Evolutionary conservation across 2,797 vertebrate species (phyloP).

Genomic region (Luscinia luscinia): DNA sequence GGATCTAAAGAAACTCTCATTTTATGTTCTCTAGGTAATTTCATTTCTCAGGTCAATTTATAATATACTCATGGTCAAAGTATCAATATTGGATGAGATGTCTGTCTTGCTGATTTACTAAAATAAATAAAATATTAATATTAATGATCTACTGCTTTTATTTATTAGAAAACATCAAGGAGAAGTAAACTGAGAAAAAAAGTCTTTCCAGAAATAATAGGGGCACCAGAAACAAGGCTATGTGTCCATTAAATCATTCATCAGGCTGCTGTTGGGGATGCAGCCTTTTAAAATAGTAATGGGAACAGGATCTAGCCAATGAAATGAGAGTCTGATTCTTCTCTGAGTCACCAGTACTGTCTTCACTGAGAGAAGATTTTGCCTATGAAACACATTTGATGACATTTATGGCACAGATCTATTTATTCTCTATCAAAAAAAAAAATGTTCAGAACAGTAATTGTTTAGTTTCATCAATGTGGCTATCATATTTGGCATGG

Average conservation of each 20-base stretch:
- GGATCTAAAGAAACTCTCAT: background rate
- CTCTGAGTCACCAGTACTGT: background rate
- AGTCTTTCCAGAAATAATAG: background rate
- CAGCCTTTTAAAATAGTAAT: conserved; percentile 1
- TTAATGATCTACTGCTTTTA: background rate
- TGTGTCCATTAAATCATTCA: background rate
- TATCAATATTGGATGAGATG: background rate
- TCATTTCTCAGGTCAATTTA: background rate
- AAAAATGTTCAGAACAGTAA: background rate
- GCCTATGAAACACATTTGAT: background rate
- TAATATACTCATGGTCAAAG: background rate
- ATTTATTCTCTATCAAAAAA: background rate
- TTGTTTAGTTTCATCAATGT: background rate
- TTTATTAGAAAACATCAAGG: background rate
- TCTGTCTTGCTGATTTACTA: background rate
- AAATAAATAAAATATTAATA: background rate
- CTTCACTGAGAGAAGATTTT: background rate
- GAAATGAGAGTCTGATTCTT: background rate
- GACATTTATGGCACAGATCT: background rate
- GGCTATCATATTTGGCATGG: background rate
- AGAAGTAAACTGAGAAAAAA: background rate
- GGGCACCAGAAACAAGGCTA: background rate
- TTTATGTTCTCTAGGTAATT: background rate
- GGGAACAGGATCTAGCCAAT: background rate
- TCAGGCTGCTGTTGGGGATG: background rate